Base-by-base conservation (phyloP, 53 echinoderm and acorn worm species). In the Actinopyga echinites region DNA sequence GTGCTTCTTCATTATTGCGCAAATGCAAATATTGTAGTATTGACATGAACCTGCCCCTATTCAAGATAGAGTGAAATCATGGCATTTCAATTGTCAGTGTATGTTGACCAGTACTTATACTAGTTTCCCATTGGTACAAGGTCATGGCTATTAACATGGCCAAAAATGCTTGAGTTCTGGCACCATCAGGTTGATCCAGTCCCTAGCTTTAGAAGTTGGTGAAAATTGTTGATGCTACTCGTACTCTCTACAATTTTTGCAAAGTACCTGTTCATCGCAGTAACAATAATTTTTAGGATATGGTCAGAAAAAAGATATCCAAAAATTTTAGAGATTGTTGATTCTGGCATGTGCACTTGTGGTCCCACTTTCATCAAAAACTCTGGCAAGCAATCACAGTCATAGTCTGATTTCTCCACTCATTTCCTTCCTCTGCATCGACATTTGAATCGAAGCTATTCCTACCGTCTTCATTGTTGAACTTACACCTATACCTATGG, bases 271-370 rank as follows among this genome's bases (percentile, higher is more conserved):
- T 65, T 65, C 2, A 31, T 65, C 65, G 28, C 65, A 65, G 65
- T 65, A 13, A 65, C 65, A 65, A 65, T 65, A 30, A 32, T 30
- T 13, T 65, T 30, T 3, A 65, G 30, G 19, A 65, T 65, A 65
- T 65, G 30, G 30, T 65, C 65, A 30, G 3, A 2, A 44, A 65
- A 28, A 25, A 65, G 30, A 30, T 65, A 65, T 30, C 30, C 28
- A 65, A 65, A 65, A 65, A 65, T 65, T 28, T 65, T 31, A 65
- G 65, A 65, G 28, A 65, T 65, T 65, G 65, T 65, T 28, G 65
- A 65, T 3, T 65, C 65, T 6, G 4, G 1, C 26, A 13, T 65
- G 65, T 65, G 65, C 1, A 65, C 9, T 30, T 30, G 26, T 11
- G 65, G 5, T 65, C 65, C 30, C 65, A 65, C 65, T 65, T 65